These are phyloP conservation scores for Ceratoteleas bidentatus DNA, from an alignment of 1,140 invertebrate species.

Conservation along the genomic window DNA sequence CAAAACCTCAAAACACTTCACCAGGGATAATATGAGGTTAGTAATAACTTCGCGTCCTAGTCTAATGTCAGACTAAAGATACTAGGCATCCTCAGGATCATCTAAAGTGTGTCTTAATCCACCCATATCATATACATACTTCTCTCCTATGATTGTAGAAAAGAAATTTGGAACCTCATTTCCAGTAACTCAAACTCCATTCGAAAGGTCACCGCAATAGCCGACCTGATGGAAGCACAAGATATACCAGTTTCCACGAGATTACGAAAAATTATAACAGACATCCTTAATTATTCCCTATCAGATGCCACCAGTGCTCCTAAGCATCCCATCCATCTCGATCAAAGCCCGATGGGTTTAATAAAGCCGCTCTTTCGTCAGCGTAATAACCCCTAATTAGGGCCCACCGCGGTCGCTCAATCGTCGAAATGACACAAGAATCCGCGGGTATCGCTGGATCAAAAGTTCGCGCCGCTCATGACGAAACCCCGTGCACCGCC, in stretches of 20 bases:
- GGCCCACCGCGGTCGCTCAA: slow-evolving; percentile 1
- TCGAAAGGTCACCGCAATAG: too few species aligned
- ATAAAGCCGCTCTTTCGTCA: slow-evolving; percentile 4
- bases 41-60: too few species aligned
- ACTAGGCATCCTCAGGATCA: too few species aligned
- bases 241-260: not conserved
- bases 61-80: too few species aligned
- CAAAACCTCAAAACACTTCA: too few species aligned
- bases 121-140: too few species aligned
- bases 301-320: not conserved
- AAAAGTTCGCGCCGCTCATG: slow-evolving; percentile 24
- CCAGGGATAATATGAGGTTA: too few species aligned
- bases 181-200: too few species aligned
- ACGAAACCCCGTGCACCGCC: slow-evolving; percentile 46
- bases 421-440: slow-evolving; percentile 31
- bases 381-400: not conserved
- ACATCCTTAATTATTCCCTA: not conserved
- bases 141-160: too few species aligned
- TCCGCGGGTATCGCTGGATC: slow-evolving; percentile 28
- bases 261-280: not conserved
- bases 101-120: too few species aligned
- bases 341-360: not conserved
- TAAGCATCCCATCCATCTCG: not conserved
- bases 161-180: too few species aligned
- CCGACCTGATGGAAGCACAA: not conserved